Evolutionary conservation across 2,888 invertebrate genomes (phyloP), one percentile per base, ranked within the genome.

Genomic region (Sphaerophoria taeniata): DNA sequence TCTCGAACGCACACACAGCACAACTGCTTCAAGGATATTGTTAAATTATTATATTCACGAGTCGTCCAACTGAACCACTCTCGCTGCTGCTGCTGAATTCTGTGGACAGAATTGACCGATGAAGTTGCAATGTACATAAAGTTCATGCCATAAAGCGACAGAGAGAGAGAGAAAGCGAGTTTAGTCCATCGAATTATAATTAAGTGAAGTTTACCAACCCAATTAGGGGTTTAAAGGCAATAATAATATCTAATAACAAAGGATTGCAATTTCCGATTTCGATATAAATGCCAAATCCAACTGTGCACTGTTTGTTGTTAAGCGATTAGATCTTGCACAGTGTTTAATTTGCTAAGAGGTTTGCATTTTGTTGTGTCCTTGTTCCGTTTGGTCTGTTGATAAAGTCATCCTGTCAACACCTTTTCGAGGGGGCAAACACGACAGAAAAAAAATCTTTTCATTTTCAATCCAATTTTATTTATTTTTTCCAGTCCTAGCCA

Each of bases 61-160:
- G n/a, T 33, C 31, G 7, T 39, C 1, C 39, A 9, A 39, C 39
- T 39, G 16, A 12, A 24, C 24, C 2, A 24, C 24, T 24, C 24
- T 24, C 24, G 24, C 24, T 24, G 24, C 24, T 24, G 24, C 24
- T 24, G 24, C 24, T 24, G 24, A 72, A 67, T 67, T 79, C 60
- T 79, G 79, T 79, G 67, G 53, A 67, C 58, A 49, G 58, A 65
- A 79, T 65, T 79, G 51, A 79, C 53, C 63, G 45, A 75, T 80
- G 56, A 76, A 61, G 34, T 67, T 53, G 67, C 67, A 43, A 31
- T 53, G 24, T 39, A 24, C 16, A 61, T 43, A 7, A 3, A 16
- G 16, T 6, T 2, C 7, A 36, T 39, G 16, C 0, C 4, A 4
- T 36, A 16, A 24, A 24, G 24, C 1, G 24, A 1, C 24, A 24